Conservation (phyloP, 2,113 vertebrate genomes). For the Notarius quadriscutis region DNA sequence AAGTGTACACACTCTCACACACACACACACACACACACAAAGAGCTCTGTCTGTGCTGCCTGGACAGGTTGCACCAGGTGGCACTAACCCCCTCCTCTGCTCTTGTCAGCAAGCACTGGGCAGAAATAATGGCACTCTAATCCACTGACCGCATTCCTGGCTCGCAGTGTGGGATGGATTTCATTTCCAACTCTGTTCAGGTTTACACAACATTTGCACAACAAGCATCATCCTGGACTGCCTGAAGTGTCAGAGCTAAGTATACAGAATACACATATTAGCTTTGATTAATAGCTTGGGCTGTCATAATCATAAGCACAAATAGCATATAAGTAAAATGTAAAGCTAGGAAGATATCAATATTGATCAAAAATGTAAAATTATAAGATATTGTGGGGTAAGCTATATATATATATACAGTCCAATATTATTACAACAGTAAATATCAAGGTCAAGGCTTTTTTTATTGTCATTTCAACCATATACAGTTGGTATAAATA, state of each 20-base stretch:
- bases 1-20: neutral
- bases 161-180: constrained; percentile 21
- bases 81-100: constrained; percentile 32
- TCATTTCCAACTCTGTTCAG: constrained; percentile 17
- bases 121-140: constrained; percentile 43
- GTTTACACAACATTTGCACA: constrained; percentile 34
- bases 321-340: no score
- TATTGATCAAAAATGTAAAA: neutral
- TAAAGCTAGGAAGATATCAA: neutral
- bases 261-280: neutral
- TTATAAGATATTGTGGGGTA: neutral
- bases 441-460: neutral
- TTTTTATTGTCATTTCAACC: no score
- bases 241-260: no score
- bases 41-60: neutral
- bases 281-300: neutral
- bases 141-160: constrained; percentile 44
- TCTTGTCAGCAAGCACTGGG: constrained; percentile 23
- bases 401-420: neutral
- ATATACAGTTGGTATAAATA: no score
- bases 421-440: neutral
- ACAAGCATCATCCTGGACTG: neutral
- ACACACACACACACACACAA: constrained; percentile 30
- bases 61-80: constrained; percentile 47
- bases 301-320: neutral